Evolutionary conservation across 2,888 invertebrate species (phyloP), one percentile per base, ranked within the genome.

Genomic region (Brachycybe producta): DNA sequence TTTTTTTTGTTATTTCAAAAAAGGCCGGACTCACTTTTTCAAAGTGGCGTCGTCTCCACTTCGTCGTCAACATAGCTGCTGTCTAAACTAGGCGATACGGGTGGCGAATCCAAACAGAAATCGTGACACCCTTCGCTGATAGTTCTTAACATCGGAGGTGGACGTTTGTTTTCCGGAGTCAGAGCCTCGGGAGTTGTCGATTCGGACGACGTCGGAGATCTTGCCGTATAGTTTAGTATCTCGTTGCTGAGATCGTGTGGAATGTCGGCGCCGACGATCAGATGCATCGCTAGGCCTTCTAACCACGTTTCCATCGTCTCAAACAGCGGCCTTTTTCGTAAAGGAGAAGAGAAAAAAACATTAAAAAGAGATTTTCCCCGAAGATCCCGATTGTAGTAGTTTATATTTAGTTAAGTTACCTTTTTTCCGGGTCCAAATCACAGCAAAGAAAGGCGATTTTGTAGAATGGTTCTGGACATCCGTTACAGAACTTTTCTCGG

Each of bases 281-380:
- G 67, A 61, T 83, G 80, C 73, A 80, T 78, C 23, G 80, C 78
- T 42, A 88, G 67, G 27, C 80, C 79, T 64, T 85, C 82, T 47
- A 90, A 69, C 90, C 91, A 90, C n/a, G 82, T 78, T 68, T 85
- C 82, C 65, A 88, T 77, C 30, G 84, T 79, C 63, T 90, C 88
- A 69, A 91, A 91, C 0, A 87, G 82, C 0, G 91, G 91, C 61
- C 88, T 84, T 32, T n/a, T n/a, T 11, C 32, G 32, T 11, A 32
- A 32, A 11, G n/a, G 32, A 11, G 32, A 11, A 11, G 11, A 11
- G 11, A 32, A 32, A 32, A 32, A 11, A 32, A 11, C 32, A 11
- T 11, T n/a, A 32, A 32, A 32, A 32, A 11, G 32, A 11, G n/a
- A 11, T 32, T 32, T 32, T 32, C 32, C n/a, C 11, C n/a, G n/a